phyloP scores from a whole-genome alignment of 2,797 vertebrate species.

The Botia kubotai region DNA sequence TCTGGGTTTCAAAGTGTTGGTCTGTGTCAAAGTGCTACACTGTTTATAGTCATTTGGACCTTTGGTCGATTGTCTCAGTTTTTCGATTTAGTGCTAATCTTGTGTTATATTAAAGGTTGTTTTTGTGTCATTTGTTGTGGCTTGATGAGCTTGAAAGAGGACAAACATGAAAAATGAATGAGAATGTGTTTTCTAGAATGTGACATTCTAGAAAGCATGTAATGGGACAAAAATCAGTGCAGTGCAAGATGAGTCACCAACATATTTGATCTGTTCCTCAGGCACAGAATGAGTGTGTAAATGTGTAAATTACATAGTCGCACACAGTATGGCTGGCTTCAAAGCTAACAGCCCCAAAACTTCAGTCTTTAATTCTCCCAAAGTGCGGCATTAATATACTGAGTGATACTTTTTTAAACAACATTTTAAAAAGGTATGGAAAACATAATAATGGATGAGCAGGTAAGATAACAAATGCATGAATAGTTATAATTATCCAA shows the following conservation, averaged over 20 bases:
- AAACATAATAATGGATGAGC: not conserved
- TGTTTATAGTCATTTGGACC: not conserved
- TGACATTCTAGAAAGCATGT: constrained; percentile 26
- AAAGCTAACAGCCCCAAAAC: not conserved
- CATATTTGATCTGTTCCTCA: no score
- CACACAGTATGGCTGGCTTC: not conserved
- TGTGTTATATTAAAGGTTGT: constrained; percentile 9
- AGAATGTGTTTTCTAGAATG: no score
- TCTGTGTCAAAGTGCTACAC: constrained; percentile 1
- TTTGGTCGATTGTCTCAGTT: not conserved
- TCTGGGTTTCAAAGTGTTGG: constrained; percentile 11
- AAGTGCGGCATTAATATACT: not conserved
- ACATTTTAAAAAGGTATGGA: not conserved
- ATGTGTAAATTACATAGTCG: no score
- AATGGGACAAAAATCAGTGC: no score
- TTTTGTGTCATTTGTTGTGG: constrained; percentile 2
- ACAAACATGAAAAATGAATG: not conserved
- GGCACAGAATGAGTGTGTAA: no score
- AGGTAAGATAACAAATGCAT: not conserved
- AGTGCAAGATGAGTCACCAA: no score
- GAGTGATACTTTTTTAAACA: no score
- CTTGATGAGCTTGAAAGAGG: not conserved
- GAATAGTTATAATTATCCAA: constrained; percentile 41
- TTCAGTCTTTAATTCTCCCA: not conserved
- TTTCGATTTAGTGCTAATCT: not conserved